phyloP scores from a whole-genome alignment of 1,140 invertebrate species.

The Sipha flava region DNA sequence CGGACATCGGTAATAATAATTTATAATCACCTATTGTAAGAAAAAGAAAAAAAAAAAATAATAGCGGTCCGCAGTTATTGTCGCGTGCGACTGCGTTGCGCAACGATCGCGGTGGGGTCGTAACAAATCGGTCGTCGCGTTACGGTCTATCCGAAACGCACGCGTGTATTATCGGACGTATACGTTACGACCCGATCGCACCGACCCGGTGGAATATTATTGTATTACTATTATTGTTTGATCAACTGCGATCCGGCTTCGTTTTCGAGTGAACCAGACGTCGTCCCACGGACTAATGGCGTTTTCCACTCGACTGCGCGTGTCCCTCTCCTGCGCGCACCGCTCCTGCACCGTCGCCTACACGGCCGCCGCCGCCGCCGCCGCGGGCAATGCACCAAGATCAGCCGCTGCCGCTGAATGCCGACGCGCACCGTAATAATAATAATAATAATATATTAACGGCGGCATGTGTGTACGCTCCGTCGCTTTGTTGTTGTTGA shows the following conservation, averaged over 20 bases:
- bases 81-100: too few relatives aligned
- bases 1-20: too few relatives aligned
- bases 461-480: not conserved
- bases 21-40: too few relatives aligned
- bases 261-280: not conserved
- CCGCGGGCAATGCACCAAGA: conserved; percentile 1
- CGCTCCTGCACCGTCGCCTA: not conserved
- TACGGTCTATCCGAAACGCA: too few relatives aligned
- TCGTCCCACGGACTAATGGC: not conserved
- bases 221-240: not conserved
- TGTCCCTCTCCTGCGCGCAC: not conserved
- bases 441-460: not conserved
- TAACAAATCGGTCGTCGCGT: too few relatives aligned
- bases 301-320: conserved; percentile 22
- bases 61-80: too few relatives aligned
- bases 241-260: not conserved
- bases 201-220: not conserved
- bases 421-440: too few relatives aligned
- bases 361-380: not conserved
- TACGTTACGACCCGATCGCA: too few relatives aligned
- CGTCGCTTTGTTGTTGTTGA: not conserved
- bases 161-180: too few relatives aligned
- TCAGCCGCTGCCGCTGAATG: not conserved
- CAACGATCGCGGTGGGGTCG: too few relatives aligned
- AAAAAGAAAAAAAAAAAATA: too few relatives aligned